A percentile compares a stretch with the other conserved stretches of the same genome.
phyloP scores from a whole-genome alignment of 2,888 invertebrate genomes.

The Mesorhabditis spiculigera region DNA sequence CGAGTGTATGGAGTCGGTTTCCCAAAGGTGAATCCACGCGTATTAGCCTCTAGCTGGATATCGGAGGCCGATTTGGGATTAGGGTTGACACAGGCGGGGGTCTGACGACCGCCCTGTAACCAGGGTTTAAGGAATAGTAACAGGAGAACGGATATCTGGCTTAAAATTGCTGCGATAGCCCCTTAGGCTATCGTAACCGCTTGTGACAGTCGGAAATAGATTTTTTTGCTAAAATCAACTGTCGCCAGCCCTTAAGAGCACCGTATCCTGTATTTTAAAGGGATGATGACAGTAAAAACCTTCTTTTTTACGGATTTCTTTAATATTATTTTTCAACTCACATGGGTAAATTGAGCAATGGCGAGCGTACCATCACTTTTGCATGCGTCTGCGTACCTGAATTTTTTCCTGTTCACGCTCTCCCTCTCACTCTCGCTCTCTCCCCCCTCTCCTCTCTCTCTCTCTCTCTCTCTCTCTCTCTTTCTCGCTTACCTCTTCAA shows the following conservation, averaged over 20 bases:
- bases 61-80: constrained; percentile 40
- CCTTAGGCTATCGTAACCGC: no score
- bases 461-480: no score
- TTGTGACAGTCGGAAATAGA: no score
- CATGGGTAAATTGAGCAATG: constrained; percentile 36
- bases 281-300: no score
- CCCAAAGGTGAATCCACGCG: constrained; percentile 24
- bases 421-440: no score
- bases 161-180: no score
- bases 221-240: constrained; percentile 1
- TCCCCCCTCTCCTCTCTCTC: no score
- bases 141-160: not conserved
- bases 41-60: constrained; percentile 22
- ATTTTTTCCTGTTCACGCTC: not conserved
- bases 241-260: not conserved
- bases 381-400: not conserved
- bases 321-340: not conserved
- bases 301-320: no score
- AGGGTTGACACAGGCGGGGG: constrained; percentile 27
- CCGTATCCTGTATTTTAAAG: no score
- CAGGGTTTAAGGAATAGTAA: not conserved
- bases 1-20: constrained; percentile 31
- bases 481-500: not conserved
- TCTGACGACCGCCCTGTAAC: constrained; percentile 37
- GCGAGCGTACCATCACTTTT: constrained; percentile 37